Percentiles rank a stretch among this genome's conserved stretches.
Evolutionary conservation across 2,797 vertebrate species (phyloP).

Genomic region (Microctenopoma stevenorrisi): DNA sequence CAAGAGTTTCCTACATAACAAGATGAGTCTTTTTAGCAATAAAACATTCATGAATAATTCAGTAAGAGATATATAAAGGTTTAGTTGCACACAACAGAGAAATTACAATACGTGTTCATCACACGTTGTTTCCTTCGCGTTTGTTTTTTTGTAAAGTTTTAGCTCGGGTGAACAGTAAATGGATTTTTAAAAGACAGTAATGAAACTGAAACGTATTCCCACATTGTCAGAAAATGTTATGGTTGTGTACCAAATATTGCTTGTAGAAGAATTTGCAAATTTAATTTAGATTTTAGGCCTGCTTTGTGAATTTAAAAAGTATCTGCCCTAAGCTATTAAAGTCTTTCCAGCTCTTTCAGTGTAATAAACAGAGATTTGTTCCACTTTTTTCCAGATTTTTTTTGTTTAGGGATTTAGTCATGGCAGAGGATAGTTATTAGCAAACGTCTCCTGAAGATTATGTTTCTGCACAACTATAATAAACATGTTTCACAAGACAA

Average conservation of each 20-base stretch:
- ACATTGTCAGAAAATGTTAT: constrained; percentile 10
- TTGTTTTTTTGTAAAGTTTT: constrained; percentile 1
- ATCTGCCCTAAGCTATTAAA: constrained; percentile 26
- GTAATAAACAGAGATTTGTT: constrained; percentile 15
- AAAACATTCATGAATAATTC: constrained; percentile 62
- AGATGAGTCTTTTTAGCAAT: constrained; percentile 47
- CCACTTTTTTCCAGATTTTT: constrained; percentile 9
- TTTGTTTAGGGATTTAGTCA: not conserved
- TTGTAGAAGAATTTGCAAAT: constrained; percentile 16
- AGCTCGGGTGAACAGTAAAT: not conserved
- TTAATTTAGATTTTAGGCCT: constrained; percentile 22
- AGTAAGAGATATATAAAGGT: constrained; percentile 38
- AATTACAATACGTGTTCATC: constrained; percentile 33
- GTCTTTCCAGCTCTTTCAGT: constrained; percentile 8
- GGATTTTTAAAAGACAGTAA: not conserved
- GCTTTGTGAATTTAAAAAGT: constrained; percentile 29
- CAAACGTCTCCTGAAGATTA: not conserved
- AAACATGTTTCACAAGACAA: too few relatives aligned
- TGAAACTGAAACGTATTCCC: constrained; percentile 3
- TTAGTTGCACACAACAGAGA: constrained; percentile 55
- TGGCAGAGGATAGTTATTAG: constrained; percentile 6
- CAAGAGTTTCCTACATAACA: constrained; percentile 40
- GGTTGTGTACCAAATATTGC: constrained; percentile 17
- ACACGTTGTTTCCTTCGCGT: not conserved
- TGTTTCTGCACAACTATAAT: too few relatives aligned